Percentiles rank a stretch among this genome's conserved stretches.
These are phyloP conservation scores for Cottus gobio DNA, from an alignment of 2,113 vertebrate genomes.

Conservation along the genomic window DNA sequence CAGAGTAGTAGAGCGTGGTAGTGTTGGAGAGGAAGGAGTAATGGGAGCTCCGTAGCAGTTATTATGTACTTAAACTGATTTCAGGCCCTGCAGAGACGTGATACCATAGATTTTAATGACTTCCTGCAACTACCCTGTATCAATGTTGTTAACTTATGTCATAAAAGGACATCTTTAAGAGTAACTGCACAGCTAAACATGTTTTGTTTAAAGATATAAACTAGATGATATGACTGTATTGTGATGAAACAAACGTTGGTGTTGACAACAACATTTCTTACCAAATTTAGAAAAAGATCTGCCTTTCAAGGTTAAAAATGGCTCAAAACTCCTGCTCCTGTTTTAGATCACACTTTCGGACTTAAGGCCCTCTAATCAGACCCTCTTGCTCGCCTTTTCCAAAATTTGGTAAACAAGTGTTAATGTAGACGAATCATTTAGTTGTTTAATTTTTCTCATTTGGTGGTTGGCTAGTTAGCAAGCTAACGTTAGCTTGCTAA, in stretches of 20 bases:
- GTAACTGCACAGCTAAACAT: neutral
- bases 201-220: neutral
- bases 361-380: neutral
- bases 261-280: neutral
- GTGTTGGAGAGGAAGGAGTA: constrained; percentile 16
- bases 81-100: constrained; percentile 15
- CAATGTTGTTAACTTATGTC: neutral
- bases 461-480: neutral
- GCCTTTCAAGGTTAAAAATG: neutral
- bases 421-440: neutral
- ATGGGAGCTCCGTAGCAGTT: constrained; percentile 2
- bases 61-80: neutral
- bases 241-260: neutral
- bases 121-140: neutral
- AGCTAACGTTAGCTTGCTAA: neutral
- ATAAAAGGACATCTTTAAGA: constrained; percentile 1
- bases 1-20: neutral
- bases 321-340: neutral
- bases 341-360: neutral
- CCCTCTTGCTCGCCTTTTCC: too few relatives aligned
- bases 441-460: neutral
- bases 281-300: neutral
- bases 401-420: neutral
- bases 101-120: constrained; percentile 9
- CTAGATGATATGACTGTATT: neutral